Evolutionary conservation across 2,113 vertebrate species (phyloP).

Genomic region (Pelvicachromis taeniatus): DNA sequence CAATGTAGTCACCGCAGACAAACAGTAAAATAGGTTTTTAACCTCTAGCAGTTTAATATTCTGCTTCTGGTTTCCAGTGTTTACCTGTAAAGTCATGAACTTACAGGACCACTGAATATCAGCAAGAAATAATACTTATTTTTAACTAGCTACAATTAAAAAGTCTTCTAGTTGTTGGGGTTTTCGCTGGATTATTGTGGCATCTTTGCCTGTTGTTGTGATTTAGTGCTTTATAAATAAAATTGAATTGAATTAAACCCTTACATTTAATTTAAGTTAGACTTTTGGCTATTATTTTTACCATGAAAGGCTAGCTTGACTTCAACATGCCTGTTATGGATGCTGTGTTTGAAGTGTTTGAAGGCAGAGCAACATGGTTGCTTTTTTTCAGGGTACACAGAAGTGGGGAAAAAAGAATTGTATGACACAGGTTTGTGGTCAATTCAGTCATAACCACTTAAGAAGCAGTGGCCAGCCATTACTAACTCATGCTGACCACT

Average conservation of each 20-base stretch:
- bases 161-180: background rate
- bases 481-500: background rate
- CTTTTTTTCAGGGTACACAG: background rate
- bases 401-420: background rate
- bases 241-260: background rate
- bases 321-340: background rate
- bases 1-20: background rate
- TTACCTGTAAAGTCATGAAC: background rate
- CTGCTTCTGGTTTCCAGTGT: conserved; percentile 6
- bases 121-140: background rate
- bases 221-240: background rate
- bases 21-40: conserved; percentile 2
- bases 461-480: background rate
- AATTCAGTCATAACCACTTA: background rate
- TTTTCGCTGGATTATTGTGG: background rate
- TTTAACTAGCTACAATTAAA: background rate
- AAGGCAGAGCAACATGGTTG: background rate
- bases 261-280: background rate
- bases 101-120: background rate
- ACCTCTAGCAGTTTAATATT: background rate
- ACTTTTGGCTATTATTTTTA: background rate
- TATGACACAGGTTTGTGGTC: conserved; percentile 1
- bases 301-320: background rate
- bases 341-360: background rate
- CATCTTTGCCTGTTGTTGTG: background rate